These are phyloP conservation scores for Pterocles burchelli DNA, from an alignment of 2,113 vertebrate species.

Conservation along the genomic window DNA sequence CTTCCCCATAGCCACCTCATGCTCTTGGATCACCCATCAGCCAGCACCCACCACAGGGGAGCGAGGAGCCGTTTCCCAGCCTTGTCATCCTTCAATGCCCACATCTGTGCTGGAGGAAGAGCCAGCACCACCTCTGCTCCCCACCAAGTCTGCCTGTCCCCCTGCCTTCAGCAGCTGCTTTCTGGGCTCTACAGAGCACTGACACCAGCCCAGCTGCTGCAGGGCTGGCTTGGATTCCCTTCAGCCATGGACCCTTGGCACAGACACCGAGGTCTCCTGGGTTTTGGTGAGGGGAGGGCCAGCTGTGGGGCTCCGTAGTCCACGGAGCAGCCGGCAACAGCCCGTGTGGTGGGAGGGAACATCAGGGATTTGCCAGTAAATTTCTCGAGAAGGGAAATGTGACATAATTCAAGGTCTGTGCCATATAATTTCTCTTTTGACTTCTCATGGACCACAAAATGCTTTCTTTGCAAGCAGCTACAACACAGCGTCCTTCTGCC, in stretches of 20 bases:
- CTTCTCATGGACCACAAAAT: not conserved
- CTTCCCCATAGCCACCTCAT: not conserved
- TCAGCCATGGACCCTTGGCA: not conserved
- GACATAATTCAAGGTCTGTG: not conserved
- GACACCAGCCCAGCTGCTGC: not conserved
- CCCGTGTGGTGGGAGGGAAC: fast-evolving
- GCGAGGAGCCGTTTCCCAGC: not conserved
- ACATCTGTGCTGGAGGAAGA: not conserved
- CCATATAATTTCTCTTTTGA: not conserved
- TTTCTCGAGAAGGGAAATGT: not conserved
- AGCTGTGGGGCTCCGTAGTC: fast-evolving
- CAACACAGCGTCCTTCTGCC: not conserved
- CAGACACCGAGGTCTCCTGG: not conserved
- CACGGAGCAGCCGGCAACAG: fast-evolving
- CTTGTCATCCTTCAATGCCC: not conserved
- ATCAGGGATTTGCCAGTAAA: not conserved
- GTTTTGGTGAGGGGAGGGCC: not conserved
- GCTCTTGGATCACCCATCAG: not conserved
- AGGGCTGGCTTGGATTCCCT: not conserved
- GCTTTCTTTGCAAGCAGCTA: not conserved
- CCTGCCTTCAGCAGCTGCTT: not conserved
- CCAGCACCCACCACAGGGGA: not conserved
- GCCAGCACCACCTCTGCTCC: fast-evolving
- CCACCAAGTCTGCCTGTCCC: not conserved
- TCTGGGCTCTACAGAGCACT: not conserved